Evolutionary conservation across 1,140 invertebrate species (phyloP).

Genomic region (Neotoxoptera formosana): DNA sequence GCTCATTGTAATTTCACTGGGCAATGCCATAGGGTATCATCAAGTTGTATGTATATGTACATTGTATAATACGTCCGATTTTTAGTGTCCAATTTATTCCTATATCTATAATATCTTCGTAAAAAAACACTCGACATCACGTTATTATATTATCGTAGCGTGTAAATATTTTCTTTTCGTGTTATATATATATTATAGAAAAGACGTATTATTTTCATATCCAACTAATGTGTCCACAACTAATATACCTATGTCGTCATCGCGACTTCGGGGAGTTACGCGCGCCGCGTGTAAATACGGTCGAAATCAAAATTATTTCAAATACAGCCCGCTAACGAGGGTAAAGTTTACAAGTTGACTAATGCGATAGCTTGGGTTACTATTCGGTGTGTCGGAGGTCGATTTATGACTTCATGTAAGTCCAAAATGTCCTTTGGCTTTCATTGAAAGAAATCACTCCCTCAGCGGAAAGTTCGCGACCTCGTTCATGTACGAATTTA

Average conservation of each 20-base stretch:
- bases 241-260: background rate
- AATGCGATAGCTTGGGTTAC: constrained; percentile 25
- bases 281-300: background rate
- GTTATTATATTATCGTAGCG: background rate
- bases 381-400: background rate
- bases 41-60: background rate
- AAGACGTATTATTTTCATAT: background rate
- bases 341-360: constrained; percentile 53
- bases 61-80: no score
- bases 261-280: background rate
- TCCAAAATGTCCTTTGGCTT: constrained; percentile 28
- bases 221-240: background rate
- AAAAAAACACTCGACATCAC: background rate
- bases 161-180: background rate
- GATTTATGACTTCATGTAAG: constrained; percentile 42
- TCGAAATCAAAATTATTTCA: background rate
- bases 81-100: background rate
- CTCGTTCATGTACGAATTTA: background rate
- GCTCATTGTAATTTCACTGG: background rate
- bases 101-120: no score
- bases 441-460: constrained; percentile 22
- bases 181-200: background rate
- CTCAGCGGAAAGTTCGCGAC: constrained; percentile 2
- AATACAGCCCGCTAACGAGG: constrained; percentile 40
- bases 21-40: background rate